Percentiles rank a stretch among this genome's conserved stretches.
phyloP scores from a whole-genome alignment of 2,888 invertebrate genomes.

The Drosophila tripunctata region DNA sequence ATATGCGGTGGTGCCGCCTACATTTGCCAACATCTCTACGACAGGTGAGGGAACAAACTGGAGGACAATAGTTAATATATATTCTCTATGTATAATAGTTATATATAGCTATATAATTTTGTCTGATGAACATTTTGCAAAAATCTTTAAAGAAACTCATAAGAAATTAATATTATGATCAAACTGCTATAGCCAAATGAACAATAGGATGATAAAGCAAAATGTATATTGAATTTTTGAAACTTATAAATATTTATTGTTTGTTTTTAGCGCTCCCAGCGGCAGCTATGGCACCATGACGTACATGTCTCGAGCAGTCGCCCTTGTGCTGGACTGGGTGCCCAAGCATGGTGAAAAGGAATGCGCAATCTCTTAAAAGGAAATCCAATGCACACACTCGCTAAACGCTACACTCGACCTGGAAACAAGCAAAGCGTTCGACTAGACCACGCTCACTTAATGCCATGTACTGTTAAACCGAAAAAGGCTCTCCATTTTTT shows the following conservation, averaged over 20 bases:
- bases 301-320: constrained; percentile 94
- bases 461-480: constrained; percentile 45
- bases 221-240: no score
- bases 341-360: constrained; percentile 92
- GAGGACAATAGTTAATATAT: no score
- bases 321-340: constrained; percentile 89
- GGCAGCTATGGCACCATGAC: constrained; percentile 99
- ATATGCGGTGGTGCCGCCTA: constrained; percentile 97
- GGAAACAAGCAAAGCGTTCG: constrained; percentile 37
- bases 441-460: constrained; percentile 51
- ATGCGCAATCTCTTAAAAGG: constrained; percentile 90
- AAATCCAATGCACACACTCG: background rate
- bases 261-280: constrained; percentile 92
- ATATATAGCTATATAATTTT: no score
- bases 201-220: no score
- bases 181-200: no score
- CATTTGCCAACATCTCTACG: constrained; percentile 98
- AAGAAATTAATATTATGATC: no score
- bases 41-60: constrained; percentile 85
- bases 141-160: no score
- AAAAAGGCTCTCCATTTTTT: constrained; percentile 21
- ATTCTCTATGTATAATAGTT: no score
- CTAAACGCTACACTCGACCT: constrained; percentile 36
- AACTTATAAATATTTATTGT: background rate
- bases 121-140: no score